These are phyloP conservation scores for Hetaerina titia DNA, from an alignment of 2,888 invertebrate genomes.

Conservation along the genomic window DNA sequence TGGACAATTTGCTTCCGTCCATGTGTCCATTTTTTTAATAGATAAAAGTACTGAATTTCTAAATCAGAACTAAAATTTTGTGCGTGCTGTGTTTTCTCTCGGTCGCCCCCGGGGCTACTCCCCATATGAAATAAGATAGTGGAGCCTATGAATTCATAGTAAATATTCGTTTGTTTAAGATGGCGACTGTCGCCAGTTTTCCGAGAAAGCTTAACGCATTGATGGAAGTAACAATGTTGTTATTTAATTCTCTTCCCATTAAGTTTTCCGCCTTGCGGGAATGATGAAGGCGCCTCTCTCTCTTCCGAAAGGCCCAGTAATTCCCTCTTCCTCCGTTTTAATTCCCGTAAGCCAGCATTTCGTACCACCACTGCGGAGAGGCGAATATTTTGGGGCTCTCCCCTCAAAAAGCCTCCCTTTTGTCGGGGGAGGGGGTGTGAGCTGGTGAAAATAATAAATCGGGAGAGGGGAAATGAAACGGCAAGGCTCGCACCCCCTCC, in stretches of 20 bases:
- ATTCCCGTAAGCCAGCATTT: constrained; percentile 25
- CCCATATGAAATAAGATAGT: not conserved
- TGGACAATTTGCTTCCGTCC: too few relatives aligned
- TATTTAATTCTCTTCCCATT: not conserved
- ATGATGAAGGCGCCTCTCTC: not conserved
- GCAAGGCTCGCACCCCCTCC: not conserved
- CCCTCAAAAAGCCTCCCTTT: not conserved
- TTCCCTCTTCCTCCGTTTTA: not conserved
- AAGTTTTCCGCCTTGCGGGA: not conserved
- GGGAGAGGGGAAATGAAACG: constrained; percentile 10
- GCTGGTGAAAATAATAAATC: constrained; percentile 7
- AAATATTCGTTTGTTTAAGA: not conserved
- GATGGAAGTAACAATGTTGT: not conserved
- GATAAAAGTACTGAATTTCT: too few relatives aligned
- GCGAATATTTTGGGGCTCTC: not conserved
- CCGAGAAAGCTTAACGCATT: not conserved
- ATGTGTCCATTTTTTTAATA: too few relatives aligned
- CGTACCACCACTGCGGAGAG: not conserved
- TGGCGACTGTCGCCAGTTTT: not conserved
- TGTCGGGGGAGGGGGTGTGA: not conserved
- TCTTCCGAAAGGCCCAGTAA: not conserved
- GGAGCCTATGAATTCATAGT: not conserved
- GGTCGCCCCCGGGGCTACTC: not conserved
- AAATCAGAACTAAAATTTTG: too few relatives aligned
- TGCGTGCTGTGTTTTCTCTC: not conserved